phyloP scores from a whole-genome alignment of 1,140 invertebrate genomes.

The Rhizoglyphus robini region DNA sequence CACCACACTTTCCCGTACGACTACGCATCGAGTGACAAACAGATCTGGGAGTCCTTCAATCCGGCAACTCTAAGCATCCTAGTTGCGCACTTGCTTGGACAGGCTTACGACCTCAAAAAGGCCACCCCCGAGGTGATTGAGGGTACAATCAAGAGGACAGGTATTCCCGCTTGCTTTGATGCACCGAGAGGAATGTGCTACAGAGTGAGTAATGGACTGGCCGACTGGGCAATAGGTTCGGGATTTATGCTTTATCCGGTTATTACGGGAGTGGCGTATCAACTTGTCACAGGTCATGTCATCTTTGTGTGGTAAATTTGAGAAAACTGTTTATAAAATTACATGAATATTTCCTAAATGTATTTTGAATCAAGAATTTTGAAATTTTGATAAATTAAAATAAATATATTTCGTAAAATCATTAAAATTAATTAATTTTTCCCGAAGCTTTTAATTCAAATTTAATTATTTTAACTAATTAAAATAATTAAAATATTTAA shows the following conservation, averaged over 20 bases:
- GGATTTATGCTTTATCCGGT: background rate
- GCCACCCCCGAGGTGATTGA: background rate
- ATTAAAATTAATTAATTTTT: no score
- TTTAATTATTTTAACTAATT: no score
- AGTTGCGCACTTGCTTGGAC: background rate
- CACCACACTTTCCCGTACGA: conserved; percentile 6
- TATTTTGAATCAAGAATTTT: no score
- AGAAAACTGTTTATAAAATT: no score
- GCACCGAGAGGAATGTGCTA: background rate
- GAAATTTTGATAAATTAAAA: no score
- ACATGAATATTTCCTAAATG: no score
- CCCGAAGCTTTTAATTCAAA: no score
- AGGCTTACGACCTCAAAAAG: background rate
- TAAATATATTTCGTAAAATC: no score
- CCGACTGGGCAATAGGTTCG: background rate
- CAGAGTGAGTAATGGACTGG: background rate
- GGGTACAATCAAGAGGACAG: background rate
- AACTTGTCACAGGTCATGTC: no score
- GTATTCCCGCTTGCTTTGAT: background rate
- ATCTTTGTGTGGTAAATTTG: no score
- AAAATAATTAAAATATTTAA: no score
- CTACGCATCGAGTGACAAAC: background rate
- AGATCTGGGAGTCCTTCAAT: background rate
- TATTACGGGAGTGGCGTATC: background rate
- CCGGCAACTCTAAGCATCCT: background rate